Evolutionary conservation across 2,113 vertebrate genomes (phyloP), one percentile per base, ranked within the genome.

Genomic region (Girardinichthys multiradiatus): DNA sequence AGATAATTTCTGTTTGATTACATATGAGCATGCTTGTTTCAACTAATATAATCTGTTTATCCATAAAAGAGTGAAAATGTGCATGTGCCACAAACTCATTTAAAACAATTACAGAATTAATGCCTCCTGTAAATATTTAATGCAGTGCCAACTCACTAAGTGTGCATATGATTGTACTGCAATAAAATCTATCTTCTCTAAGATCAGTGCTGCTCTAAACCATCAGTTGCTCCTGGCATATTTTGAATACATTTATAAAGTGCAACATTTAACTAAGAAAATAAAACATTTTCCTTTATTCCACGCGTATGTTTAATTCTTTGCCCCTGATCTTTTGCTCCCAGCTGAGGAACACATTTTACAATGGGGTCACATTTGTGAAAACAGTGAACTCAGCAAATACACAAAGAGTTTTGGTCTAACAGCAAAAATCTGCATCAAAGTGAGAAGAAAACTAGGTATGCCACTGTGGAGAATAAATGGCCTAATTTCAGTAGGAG

Each of bases 301-400:
- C 26, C 2, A 15, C 57, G 13, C 33, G 13, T 28, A 30, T 37
- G 2, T 30, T 66, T 54, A 28, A 61, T 11, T 57, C 33, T 62
- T 68, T n/a, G n/a, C 28, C 67, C 21, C 19, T 48, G 27, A 19
- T 54, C 33, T 71, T 63, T 75, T 63, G 27, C 39, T 69, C 30
- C 10, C 17, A 31, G 13, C 65, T 76, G 35, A 71, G 1, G 35
- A 42, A 17, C 39, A 42, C 14, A 77, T 71, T 79, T 87, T 79
- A 39, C 19, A 2, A 6, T 13, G 27, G 45, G 77, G 84, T 88
- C 81, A 64, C 48, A 19, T 15, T 8, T 17, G 24, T 42, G 9
- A 4, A 27, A 64, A 58, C 58, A 64, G 72, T 79, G 70, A 80
- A 71, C 64, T 83, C 45, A 64, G 77, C 64, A 83, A 90, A 83